Evolutionary conservation across 2,797 vertebrate genomes (phyloP).

Genomic region (Passerculus sandwichensis): DNA sequence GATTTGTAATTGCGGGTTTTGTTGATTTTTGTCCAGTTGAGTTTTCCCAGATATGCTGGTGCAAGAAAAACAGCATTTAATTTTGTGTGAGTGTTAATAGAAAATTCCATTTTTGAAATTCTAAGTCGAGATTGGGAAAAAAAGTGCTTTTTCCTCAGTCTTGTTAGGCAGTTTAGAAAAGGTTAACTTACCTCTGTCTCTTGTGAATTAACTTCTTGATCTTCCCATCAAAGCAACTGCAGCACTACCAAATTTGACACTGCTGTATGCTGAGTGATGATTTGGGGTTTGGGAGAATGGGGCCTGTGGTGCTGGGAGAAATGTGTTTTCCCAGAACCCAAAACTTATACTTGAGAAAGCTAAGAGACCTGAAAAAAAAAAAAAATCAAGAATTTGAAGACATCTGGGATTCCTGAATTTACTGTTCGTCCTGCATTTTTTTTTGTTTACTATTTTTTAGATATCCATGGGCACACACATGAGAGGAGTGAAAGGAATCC

Average conservation of each 20-base stretch:
- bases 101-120: neutral
- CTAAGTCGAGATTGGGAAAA: neutral
- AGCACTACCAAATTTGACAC: neutral
- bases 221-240: neutral
- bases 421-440: neutral
- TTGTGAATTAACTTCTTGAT: neutral
- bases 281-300: neutral
- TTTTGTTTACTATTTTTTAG: neutral
- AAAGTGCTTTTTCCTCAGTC: neutral
- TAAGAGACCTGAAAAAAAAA: neutral
- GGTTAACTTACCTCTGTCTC: neutral
- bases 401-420: neutral
- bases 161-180: neutral
- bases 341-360: neutral
- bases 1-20: neutral
- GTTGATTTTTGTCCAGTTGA: neutral
- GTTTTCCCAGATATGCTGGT: neutral
- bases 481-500: neutral
- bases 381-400: neutral
- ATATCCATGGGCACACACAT: accelerated
- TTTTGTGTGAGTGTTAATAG: neutral
- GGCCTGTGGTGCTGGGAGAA: neutral
- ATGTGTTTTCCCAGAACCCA: neutral
- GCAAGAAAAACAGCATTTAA: neutral
- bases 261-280: neutral